phyloP scores from a whole-genome alignment of 2,888 invertebrate genomes.

The Epinotia nisella region DNA sequence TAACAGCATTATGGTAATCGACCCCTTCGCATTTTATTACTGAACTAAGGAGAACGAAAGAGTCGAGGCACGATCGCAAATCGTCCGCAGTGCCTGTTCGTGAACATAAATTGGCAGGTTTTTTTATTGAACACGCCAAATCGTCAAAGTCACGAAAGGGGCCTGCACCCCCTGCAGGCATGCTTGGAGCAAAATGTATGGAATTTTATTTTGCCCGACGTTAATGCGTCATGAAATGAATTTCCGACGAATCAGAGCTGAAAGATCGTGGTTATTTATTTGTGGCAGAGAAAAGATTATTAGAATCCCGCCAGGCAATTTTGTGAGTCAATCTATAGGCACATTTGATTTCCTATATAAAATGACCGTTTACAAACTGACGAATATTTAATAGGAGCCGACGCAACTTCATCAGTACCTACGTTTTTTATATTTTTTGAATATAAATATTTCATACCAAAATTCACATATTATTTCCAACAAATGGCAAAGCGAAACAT shows the following conservation, averaged over 20 bases:
- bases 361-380: background rate
- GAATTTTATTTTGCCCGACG: conserved; percentile 39
- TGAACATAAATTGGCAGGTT: conserved; percentile 47
- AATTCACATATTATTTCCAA: no score
- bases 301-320: background rate
- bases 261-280: conserved; percentile 14
- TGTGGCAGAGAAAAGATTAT: conserved; percentile 4
- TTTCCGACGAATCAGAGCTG: conserved; percentile 39
- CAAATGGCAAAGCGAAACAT: no score
- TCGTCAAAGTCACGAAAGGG: conserved; percentile 47
- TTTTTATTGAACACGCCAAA: conserved; percentile 48
- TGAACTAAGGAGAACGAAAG: conserved; percentile 35
- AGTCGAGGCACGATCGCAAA: conserved; percentile 43
- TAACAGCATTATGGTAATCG: conserved; percentile 43
- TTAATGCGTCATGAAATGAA: conserved; percentile 41
- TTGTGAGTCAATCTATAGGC: background rate
- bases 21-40: conserved; percentile 42
- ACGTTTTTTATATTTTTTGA: no score
- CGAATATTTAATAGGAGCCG: background rate
- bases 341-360: background rate
- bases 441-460: no score
- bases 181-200: conserved; percentile 26
- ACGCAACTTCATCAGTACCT: no score
- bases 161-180: conserved; percentile 39
- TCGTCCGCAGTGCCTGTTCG: conserved; percentile 48